phyloP scores from a whole-genome alignment of 2,113 vertebrate species.

The Epinephelus lanceolatus region DNA sequence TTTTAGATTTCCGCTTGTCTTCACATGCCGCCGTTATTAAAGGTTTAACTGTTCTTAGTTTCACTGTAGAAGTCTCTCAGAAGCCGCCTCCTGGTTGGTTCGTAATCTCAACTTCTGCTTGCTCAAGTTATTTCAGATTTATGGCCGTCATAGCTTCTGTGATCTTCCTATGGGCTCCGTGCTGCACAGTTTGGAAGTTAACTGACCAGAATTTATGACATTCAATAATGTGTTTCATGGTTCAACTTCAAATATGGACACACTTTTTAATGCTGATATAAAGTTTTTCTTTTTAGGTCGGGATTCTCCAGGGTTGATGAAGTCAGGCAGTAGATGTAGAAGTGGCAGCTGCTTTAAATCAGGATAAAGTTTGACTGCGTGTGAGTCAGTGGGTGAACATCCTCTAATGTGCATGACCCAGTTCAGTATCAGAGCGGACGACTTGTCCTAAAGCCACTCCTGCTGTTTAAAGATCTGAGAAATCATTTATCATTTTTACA shows the following conservation, averaged over 20 bases:
- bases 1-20: background rate
- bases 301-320: conserved; percentile 17
- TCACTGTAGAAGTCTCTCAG: conserved; percentile 18
- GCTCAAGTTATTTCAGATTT: conserved; percentile 65
- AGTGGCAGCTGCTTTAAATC: conserved; percentile 4
- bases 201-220: conserved; percentile 63
- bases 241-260: conserved; percentile 61
- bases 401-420: conserved; percentile 3
- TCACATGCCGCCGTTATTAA: background rate
- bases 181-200: conserved; percentile 53
- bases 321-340: conserved; percentile 30
- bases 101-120: conserved; percentile 67
- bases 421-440: background rate
- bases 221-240: conserved; percentile 54
- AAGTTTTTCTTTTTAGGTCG: conserved; percentile 1
- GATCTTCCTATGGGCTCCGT: conserved; percentile 42
- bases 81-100: conserved; percentile 7
- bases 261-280: conserved; percentile 43
- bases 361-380: conserved; percentile 14
- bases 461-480: background rate
- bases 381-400: conserved; percentile 13
- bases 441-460: background rate
- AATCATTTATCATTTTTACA: background rate
- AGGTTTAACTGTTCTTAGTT: conserved; percentile 38
- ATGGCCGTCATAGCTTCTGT: conserved; percentile 40